Percentiles rank a stretch among this genome's conserved stretches.
Conservation (phyloP, 2,888 invertebrate species). For the Eupithecia tripunctaria region DNA sequence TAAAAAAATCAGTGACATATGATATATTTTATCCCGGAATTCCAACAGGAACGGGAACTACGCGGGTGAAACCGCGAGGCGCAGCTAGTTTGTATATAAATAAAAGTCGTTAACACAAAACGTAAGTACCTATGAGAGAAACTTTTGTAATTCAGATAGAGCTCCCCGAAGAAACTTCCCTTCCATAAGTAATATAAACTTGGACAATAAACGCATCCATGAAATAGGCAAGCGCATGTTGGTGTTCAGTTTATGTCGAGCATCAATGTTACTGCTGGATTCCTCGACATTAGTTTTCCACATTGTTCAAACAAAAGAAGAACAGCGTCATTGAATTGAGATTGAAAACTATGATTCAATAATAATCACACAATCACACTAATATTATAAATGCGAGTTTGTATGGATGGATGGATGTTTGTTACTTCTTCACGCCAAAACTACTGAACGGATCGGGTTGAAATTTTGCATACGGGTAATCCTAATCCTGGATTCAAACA, state of each 20-base stretch:
- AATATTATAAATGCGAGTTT: too few relatives aligned
- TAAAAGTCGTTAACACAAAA: constrained; percentile 28
- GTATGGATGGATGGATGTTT: too few relatives aligned
- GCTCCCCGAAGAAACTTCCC: constrained; percentile 38
- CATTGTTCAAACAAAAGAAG: background rate
- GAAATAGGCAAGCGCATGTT: constrained; percentile 36
- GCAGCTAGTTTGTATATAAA: constrained; percentile 12
- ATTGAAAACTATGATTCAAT: too few relatives aligned
- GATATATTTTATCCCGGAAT: too few relatives aligned
- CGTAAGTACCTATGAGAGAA: constrained; percentile 21
- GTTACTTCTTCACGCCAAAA: too few relatives aligned
- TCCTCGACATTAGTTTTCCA: background rate
- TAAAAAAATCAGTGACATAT: too few relatives aligned
- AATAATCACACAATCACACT: too few relatives aligned
- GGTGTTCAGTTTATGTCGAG: constrained; percentile 4
- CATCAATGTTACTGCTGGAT: constrained; percentile 1
- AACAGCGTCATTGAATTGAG: background rate
- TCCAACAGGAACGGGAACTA: too few relatives aligned
- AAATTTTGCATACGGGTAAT: too few relatives aligned
- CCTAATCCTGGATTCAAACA: too few relatives aligned
- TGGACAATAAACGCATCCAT: constrained; percentile 42
- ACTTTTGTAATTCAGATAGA: constrained; percentile 42
- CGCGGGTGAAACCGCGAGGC: too few relatives aligned
- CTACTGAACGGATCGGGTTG: too few relatives aligned
- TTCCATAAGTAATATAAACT: constrained; percentile 43